Evolutionary conservation across 2,888 invertebrate genomes (phyloP).

Genomic region (Phengaris alcon): DNA sequence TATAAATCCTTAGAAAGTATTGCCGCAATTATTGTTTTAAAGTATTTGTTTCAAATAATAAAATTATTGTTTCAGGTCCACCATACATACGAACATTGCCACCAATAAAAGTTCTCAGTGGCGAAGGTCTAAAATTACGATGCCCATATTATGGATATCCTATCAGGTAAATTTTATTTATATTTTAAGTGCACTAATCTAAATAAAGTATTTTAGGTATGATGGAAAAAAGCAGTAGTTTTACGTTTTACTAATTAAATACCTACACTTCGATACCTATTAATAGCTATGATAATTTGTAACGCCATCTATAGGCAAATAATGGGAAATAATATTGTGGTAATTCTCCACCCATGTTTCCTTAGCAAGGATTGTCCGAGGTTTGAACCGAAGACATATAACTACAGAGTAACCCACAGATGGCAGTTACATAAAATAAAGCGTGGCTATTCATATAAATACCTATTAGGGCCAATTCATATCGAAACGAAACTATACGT

Average conservation of each 20-base stretch:
- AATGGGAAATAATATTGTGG: background rate
- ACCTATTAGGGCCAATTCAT: too few relatives aligned
- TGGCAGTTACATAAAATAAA: background rate
- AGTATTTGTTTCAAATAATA: background rate
- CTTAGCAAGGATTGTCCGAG: background rate
- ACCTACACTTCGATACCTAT: too few relatives aligned
- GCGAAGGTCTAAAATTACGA: constrained; percentile 84
- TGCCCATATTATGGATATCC: constrained; percentile 94
- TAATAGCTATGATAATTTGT: background rate
- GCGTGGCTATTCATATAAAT: too few relatives aligned
- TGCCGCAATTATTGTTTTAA: too few relatives aligned
- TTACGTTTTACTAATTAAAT: too few relatives aligned
- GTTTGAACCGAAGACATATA: background rate
- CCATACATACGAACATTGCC: constrained; percentile 87
- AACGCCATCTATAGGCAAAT: background rate
- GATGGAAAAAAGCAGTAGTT: too few relatives aligned
- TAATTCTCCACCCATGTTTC: background rate
- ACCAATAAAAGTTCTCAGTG: constrained; percentile 89
- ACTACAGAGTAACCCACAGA: too few relatives aligned
- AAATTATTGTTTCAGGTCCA: constrained; percentile 74
- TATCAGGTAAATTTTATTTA: constrained; percentile 70
- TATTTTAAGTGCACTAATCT: background rate
- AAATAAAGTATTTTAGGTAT: too few relatives aligned
- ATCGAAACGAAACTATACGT: too few relatives aligned
- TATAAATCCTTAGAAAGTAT: too few relatives aligned